These are phyloP conservation scores for Vandiemenella viatica DNA, from an alignment of 2,888 invertebrate genomes.

Conservation along the genomic window DNA sequence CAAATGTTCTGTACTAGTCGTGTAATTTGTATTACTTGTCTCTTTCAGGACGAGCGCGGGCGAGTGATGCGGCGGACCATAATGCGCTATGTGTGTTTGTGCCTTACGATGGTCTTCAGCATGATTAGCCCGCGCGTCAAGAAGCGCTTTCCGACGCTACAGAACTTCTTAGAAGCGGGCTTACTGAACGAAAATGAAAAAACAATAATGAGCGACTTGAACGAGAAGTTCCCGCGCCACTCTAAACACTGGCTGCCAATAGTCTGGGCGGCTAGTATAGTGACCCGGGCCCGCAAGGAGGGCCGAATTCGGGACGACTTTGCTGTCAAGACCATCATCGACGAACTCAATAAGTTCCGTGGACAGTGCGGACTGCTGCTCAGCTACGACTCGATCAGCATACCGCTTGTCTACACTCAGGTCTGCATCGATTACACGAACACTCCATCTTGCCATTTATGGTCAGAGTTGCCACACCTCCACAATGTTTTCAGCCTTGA, in stretches of 20 bases:
- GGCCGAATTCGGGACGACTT: conserved; percentile 81
- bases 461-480: too few relatives aligned
- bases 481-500: too few relatives aligned
- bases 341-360: conserved; percentile 72
- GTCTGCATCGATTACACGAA: too few relatives aligned
- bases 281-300: conserved; percentile 77
- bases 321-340: conserved; percentile 79
- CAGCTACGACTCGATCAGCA: conserved; percentile 63
- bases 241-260: conserved; percentile 85
- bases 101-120: conserved; percentile 73
- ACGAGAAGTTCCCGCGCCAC: conserved; percentile 66
- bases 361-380: conserved; percentile 61
- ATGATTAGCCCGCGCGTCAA: conserved; percentile 80
- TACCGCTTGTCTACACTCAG: conserved; percentile 73
- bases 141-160: conserved; percentile 70
- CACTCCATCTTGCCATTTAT: not conserved
- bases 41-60: conserved; percentile 53
- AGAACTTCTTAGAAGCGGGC: conserved; percentile 73
- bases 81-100: conserved; percentile 67
- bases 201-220: conserved; percentile 58
- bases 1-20: too few relatives aligned
- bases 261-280: conserved; percentile 82
- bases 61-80: conserved; percentile 69
- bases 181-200: conserved; percentile 68
- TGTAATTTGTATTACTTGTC: too few relatives aligned